phyloP scores from a whole-genome alignment of 2,113 vertebrate genomes.

The Gavia stellata region DNA sequence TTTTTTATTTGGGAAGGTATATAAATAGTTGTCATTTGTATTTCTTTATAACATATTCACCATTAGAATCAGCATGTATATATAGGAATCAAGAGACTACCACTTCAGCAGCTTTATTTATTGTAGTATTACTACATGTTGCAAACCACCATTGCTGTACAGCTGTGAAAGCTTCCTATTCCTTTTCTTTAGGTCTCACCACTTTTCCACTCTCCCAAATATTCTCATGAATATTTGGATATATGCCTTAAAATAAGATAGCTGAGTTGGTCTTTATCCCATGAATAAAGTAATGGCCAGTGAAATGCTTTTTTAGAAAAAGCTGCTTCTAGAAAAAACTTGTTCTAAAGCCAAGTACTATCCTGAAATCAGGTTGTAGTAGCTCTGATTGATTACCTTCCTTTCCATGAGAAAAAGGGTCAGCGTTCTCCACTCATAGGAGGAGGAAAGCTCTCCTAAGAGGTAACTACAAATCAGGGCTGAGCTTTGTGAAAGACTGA shows the following conservation, averaged over 20 bases:
- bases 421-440: not conserved
- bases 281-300: not conserved
- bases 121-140: not conserved
- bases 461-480: not conserved
- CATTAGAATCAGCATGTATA: not conserved
- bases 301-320: not conserved
- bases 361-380: not conserved
- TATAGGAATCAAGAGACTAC: not conserved
- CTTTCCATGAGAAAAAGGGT: not conserved
- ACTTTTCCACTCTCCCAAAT: not conserved
- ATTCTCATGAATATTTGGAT: not conserved
- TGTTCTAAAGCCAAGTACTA: not conserved
- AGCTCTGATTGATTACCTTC: not conserved
- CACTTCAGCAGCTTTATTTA: not conserved
- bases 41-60: not conserved
- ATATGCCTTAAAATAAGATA: not conserved
- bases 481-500: not conserved
- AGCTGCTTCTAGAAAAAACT: not conserved
- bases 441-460: not conserved
- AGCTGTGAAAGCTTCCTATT: not conserved
- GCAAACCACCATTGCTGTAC: not conserved
- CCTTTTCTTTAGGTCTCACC: not conserved
- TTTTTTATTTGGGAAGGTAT: not conserved
- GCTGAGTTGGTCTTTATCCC: not conserved
- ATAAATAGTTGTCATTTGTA: not conserved